Base-by-base conservation (phyloP, 1,140 invertebrate species). In the Monomorium pharaonis region DNA sequence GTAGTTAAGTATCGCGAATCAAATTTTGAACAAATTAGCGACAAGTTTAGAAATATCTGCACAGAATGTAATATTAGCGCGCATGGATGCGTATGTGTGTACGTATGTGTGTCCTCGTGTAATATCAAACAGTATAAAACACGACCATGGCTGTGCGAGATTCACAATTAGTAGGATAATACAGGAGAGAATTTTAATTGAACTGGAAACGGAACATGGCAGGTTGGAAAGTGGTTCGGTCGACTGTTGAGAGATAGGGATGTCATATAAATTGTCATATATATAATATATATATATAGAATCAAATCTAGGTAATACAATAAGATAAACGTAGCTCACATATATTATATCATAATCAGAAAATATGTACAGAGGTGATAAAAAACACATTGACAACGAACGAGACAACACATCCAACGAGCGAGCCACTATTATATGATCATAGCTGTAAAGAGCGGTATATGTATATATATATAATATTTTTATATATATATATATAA, bases 361-460 rank as follows among this genome's bases (percentile, higher is more conserved):
- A 92, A 92, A 94, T 95, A 94, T 95, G 89, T 94, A 95, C 92
- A 94, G 88, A 94, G 92, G 91, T 94, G 93, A 93, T 95, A 92
- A 94, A 94, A 94, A 95, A 95, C 90, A 95, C 94, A 95, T 94
- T 92, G 94, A 95, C 93, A 95, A 95, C 94, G 94, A 95, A 95
- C 94, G 94, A 95, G 94, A 95, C 94, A 95, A 94, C 93, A 95
- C 94, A 95, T 95, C 93, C 93, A 95, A 95, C 94, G 94, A 95
- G 93, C 94, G 94, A 95, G 94, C 94, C 94, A 95, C 94, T 95
- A 95, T 91, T 86, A 51, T 94, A 94, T 95, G 93, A 93, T 95
- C 92, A 95, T 92, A 95, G 93, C 93, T 94, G 93, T 94, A 94
- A 93, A 93, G 47, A 81, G 60, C 42, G 92, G 9, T 86, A 81